A percentile compares a stretch with the other conserved stretches of the same genome.
Conservation (phyloP, 1,140 invertebrate species). For the Odontomachus brunneus region DNA sequence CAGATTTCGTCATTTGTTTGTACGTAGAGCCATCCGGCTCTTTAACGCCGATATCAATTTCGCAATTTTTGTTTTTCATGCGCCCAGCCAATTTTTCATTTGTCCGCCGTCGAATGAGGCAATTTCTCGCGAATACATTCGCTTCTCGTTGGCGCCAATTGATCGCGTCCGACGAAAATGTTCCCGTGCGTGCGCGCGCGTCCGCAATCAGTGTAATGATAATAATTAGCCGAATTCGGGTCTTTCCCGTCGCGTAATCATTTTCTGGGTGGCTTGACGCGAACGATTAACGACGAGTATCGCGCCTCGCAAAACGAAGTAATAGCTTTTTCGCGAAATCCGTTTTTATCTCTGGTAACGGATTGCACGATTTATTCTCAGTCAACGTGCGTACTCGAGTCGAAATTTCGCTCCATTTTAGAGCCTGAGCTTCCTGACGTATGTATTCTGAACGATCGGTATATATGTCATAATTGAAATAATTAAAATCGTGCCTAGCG, state of each 20-base stretch:
- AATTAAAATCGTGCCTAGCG: no score
- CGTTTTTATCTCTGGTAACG: neutral
- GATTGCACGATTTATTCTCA: neutral
- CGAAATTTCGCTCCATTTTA: no score
- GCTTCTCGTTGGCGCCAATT: neutral
- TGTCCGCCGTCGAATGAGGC: constrained; percentile 31
- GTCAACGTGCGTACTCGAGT: neutral
- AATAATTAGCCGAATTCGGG: neutral
- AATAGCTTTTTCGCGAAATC: neutral
- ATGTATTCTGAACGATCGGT: no score
- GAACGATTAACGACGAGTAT: neutral
- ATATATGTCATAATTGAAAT: no score
- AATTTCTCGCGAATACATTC: constrained; percentile 31
- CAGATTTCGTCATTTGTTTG: constrained; percentile 57
- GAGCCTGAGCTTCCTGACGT: no score
- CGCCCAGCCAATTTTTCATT: constrained; percentile 32
- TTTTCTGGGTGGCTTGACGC: neutral
- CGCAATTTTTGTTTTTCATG: constrained; percentile 41
- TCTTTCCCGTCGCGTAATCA: neutral
- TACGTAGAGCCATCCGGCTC: constrained; percentile 3
- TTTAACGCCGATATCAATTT: constrained; percentile 50
- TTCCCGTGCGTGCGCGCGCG: neutral
- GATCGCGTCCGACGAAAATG: constrained; percentile 1
- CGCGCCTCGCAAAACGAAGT: neutral
- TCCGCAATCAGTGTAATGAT: neutral